Evolutionary conservation across 1,140 invertebrate genomes (phyloP).

Genomic region (Drosophila athabasca): DNA sequence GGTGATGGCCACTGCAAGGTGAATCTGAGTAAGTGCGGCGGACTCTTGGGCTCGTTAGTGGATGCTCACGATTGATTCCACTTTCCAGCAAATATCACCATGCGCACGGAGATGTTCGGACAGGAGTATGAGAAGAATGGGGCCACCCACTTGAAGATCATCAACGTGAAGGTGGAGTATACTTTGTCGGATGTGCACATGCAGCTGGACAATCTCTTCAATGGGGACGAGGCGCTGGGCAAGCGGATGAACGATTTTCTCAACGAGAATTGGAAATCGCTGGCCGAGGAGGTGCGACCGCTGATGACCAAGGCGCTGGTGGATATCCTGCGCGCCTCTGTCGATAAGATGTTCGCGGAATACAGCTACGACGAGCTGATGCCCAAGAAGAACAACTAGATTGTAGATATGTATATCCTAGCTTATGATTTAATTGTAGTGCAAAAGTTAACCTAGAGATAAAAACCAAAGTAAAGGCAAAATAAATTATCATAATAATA

Average conservation of each 20-base stretch:
- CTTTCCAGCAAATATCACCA: slow-evolving; percentile 86
- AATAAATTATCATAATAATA: slow-evolving; percentile 69
- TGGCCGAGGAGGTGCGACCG: slow-evolving; percentile 86
- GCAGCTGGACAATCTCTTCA: slow-evolving; percentile 88
- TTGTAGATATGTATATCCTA: slow-evolving; percentile 1
- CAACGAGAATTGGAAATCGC: slow-evolving; percentile 86
- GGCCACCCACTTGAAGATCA: slow-evolving; percentile 85
- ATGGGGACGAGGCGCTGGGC: slow-evolving; percentile 87
- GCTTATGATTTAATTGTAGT: slow-evolving; percentile 46
- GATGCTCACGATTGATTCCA: background rate
- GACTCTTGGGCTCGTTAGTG: background rate
- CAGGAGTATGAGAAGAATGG: slow-evolving; percentile 84
- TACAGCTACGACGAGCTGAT: slow-evolving; percentile 77
- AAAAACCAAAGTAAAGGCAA: slow-evolving; percentile 31
- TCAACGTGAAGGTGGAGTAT: slow-evolving; percentile 87
- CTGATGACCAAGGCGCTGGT: slow-evolving; percentile 85
- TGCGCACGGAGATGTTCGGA: slow-evolving; percentile 85
- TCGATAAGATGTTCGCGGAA: slow-evolving; percentile 84
- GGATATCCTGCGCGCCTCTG: slow-evolving; percentile 85
- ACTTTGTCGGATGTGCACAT: slow-evolving; percentile 86
- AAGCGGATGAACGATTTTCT: slow-evolving; percentile 86
- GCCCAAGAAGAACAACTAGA: slow-evolving; percentile 32
- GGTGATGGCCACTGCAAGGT: slow-evolving; percentile 85
- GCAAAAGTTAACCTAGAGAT: slow-evolving; percentile 38
- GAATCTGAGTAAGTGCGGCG: slow-evolving; percentile 85